A percentile compares a stretch with the other conserved stretches of the same genome.
phyloP scores from a whole-genome alignment of 2,797 vertebrate species.

The Anguilla anguilla region DNA sequence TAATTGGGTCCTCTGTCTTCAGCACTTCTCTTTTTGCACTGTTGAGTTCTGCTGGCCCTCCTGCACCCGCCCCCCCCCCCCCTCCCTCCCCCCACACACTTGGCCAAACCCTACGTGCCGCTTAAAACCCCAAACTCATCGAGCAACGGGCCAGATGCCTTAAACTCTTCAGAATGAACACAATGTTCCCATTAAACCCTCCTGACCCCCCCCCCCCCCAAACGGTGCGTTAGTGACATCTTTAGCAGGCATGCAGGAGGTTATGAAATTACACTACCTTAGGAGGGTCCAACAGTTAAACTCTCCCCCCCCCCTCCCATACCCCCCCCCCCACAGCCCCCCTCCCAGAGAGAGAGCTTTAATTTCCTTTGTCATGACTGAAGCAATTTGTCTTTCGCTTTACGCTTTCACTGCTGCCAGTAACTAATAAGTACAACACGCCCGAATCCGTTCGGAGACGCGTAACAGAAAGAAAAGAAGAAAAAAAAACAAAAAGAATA shows the following conservation, averaged over 20 bases:
- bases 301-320: slow-evolving; percentile 82
- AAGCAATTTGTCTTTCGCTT: slow-evolving; percentile 99
- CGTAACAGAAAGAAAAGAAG: slow-evolving; percentile 66
- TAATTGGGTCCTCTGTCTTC: no score
- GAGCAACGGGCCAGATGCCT: slow-evolving; percentile 79
- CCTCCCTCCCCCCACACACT: slow-evolving; percentile 8
- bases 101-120: slow-evolving; percentile 52
- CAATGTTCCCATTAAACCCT: slow-evolving; percentile 98
- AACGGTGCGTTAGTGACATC: slow-evolving; percentile 88
- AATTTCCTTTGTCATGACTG: slow-evolving; percentile 99
- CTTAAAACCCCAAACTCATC: slow-evolving; percentile 83
- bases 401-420: slow-evolving; percentile 99
- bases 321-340: no score
- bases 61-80: slow-evolving; percentile 43
- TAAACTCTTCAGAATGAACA: slow-evolving; percentile 99
- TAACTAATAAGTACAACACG: slow-evolving; percentile 99
- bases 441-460: slow-evolving; percentile 98
- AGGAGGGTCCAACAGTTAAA: slow-evolving; percentile 97
- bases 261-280: slow-evolving; percentile 97
- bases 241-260: slow-evolving; percentile 96
- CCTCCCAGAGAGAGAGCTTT: slow-evolving; percentile 88
- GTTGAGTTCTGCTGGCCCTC: slow-evolving; percentile 26
- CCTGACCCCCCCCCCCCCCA: slow-evolving; percentile 74
- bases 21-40: not conserved
- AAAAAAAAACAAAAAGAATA: slow-evolving; percentile 80